Evolutionary conservation across 2,888 invertebrate genomes (phyloP), one percentile per base, ranked within the genome.

Genomic region (Glyphotaelius pellucidus): DNA sequence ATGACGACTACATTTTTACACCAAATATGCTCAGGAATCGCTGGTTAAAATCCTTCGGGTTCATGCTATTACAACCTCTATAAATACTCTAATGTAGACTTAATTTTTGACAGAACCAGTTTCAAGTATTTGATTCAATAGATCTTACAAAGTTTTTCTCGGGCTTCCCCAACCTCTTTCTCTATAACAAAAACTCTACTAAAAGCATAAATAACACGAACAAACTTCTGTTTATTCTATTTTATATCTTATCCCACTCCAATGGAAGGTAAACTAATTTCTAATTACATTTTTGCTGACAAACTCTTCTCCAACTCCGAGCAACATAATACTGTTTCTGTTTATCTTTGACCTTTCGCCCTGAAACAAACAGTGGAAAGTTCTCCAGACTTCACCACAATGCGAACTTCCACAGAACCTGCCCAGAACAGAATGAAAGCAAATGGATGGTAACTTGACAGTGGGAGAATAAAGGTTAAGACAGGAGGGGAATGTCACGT

Each of bases 371-470:
- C 38, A 85, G 42, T 11, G 25, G 12, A n/a, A n/a, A 38, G 38
- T 86, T 42, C 7, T 47, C 15, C 47, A 86, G 83, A 86, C 38
- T n/a, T 86, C 38, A 4, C 86, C 42, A 86, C 86, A 86, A 42
- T 42, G 14, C n/a, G 47, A 86, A 86, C 35, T 86, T 42, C 9
- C 42, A n/a, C 86, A 30, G 30, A 25, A 85, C 35, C 85, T 38
- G 81, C 32, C 38, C 25, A 32, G 31, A 32, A 14, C 52, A 52
- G 52, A 67, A 31, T 30, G n/a, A 67, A 67, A 52, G 35, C 30
- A 79, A 79, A 88, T 79, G 67, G 31, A 19, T 79, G 88, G n/a
- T 35, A 88, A 38, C 42, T 80, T 80, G 80, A 89, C 89, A 80
- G 35, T 38, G 80, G 38, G 89, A 80, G 38, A 89, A 80, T 80